Conservation (phyloP, 2,888 invertebrate genomes). For the Hemithea aestivaria region DNA sequence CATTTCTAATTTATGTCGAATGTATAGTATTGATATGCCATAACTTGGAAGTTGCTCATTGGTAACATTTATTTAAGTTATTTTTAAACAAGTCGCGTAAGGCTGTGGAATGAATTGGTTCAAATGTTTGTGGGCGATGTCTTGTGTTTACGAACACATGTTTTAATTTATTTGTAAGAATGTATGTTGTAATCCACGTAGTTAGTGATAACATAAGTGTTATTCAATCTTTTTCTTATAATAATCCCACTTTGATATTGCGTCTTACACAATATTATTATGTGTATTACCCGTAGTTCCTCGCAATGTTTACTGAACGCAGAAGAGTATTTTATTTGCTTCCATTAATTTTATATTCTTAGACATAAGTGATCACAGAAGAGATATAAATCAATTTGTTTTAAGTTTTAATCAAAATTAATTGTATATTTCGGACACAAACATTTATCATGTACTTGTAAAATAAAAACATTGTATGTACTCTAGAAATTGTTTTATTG, state of each 20-base stretch:
- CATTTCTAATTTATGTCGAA: conserved; percentile 69
- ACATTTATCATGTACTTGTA: conserved; percentile 63
- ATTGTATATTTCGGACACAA: conserved; percentile 72
- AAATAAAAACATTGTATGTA: conserved; percentile 50
- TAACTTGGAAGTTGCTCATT: conserved; percentile 61
- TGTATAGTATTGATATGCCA: conserved; percentile 66
- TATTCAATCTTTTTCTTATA: no score
- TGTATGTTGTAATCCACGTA: conserved; percentile 17
- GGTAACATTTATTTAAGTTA: conserved; percentile 52
- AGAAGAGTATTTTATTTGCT: conserved; percentile 52
- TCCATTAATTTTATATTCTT: conserved; percentile 59
- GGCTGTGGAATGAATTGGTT: conserved; percentile 49
- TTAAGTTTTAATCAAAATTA: conserved; percentile 62
- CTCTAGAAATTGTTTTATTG: conserved; percentile 28
- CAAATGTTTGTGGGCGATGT: conserved; percentile 29
- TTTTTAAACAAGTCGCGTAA: conserved; percentile 40
- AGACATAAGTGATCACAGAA: conserved; percentile 56
- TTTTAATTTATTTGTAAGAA: conserved; percentile 29
- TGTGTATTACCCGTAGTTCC: conserved; percentile 32
- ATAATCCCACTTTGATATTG: no score
- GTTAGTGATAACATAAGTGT: neutral
- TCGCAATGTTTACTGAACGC: conserved; percentile 37
- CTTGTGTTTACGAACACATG: conserved; percentile 13
- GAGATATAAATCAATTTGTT: conserved; percentile 61
- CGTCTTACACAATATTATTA: neutral